phyloP scores from a whole-genome alignment of 1,140 invertebrate species.

The Gonioctena quinquepunctata region DNA sequence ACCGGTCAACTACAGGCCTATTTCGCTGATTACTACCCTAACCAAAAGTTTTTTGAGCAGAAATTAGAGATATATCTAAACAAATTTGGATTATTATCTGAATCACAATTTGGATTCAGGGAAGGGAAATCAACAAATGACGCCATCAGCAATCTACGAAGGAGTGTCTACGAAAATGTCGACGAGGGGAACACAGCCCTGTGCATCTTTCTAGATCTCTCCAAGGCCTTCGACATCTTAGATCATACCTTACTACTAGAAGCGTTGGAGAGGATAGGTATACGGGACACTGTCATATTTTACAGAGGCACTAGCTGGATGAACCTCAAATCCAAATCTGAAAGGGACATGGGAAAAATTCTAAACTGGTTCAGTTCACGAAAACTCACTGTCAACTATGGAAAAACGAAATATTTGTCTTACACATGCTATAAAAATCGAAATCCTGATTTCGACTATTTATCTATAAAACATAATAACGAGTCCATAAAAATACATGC shows the following conservation, averaged over 20 bases:
- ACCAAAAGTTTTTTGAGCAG: constrained; percentile 3
- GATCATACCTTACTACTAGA: constrained; percentile 1
- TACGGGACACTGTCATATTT: neutral
- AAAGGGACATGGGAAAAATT: neutral
- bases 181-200: neutral
- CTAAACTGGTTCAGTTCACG: neutral
- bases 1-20: constrained; percentile 11
- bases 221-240: neutral
- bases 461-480: neutral
- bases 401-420: neutral
- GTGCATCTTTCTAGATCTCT: neutral
- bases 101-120: neutral
- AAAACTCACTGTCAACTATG: neutral
- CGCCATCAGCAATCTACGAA: neutral
- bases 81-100: constrained; percentile 2
- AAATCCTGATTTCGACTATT: neutral
- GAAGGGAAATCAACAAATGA: neutral
- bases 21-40: neutral
- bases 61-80: constrained; percentile 1
- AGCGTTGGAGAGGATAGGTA: neutral
- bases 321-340: constrained; percentile 4
- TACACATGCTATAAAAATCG: neutral
- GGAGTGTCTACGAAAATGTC: neutral
- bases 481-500: constrained; percentile 4
- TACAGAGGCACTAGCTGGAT: neutral